Evolutionary conservation across 1,140 invertebrate genomes (phyloP), one percentile per base, ranked within the genome.

Genomic region (Thereuonema tuberculata): DNA sequence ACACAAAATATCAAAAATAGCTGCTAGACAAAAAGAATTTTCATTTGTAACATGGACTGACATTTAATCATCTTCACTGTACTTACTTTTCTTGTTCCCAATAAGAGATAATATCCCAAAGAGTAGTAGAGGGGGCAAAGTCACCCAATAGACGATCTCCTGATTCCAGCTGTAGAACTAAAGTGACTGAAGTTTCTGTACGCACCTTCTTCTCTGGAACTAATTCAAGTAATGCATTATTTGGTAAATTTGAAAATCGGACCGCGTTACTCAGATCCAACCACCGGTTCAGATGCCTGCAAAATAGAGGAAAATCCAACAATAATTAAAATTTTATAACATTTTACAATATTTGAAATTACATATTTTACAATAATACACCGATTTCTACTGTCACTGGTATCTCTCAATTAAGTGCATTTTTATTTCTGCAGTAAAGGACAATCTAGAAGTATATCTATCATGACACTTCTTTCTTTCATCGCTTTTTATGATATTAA

Each of bases 151-250:
- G 62, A 60, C 83, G 71, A 31, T 80, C 76, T 61, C 86, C 86
- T 72, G 81, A 79, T 71, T 84, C 84, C 26, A 87, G 68, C 67
- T 86, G 83, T 17, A 92, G 69, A 46, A 83, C 83, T 58, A 91
- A 77, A 14, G 78, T 80, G 1, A 91, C 82, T 54, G 77, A 77
- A 64, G 79, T 71, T 24, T 82, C 78, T 20, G 72, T 67, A 60
- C 84, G 75, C 61, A 73, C 72, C 62, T 78, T 83, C 20, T 77
- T 73, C 56, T 81, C 75, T 66, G 82, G 79, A 43, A 80, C 74
- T 76, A 91, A 81, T 76, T 92, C 88, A 26, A 92, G 69, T 48
- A 81, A 80, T 55, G 84, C 87, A 75, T 89, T 90, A 69, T 90
- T 91, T 15, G 86, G 81, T 49, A 91, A 72, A 28, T 84, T 86